Evolutionary conservation across 2,888 invertebrate genomes (phyloP), one percentile per base, ranked within the genome.

Genomic region (Seira ritae): DNA sequence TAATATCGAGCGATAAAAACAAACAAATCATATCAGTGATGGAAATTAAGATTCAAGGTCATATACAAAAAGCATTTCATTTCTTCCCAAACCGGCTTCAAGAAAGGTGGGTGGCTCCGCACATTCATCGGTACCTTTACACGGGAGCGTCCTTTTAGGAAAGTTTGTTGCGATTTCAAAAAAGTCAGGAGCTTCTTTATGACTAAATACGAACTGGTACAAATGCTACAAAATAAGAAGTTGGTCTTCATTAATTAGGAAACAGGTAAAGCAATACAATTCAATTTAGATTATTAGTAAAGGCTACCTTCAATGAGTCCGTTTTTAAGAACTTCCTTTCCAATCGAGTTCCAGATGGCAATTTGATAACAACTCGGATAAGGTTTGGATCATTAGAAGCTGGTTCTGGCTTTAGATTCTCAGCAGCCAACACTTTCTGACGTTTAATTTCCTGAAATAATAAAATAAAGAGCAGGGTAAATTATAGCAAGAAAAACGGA

Each of bases 151-250:
- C 86, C 96, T 94, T 90, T 97, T 96, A 0, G 98, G 98, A 91
- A 97, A 98, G 92, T 98, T 98, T 87, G 97, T 97, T 70, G 97
- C 96, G 87, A 98, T 97, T 92, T 98, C 97, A 91, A 98, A 98
- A 90, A 95, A 94, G 90, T 97, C 94, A 0, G 98, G 98, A 15
- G 98, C 95, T 89, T 95, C 94, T 2, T 97, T 96, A 92, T 98
- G 97, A 90, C 98, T 97, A 92, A 98, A 98, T 87, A 98, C 96
- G 92, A 96, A 98, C 91, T 97, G 95, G 92, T 97, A 97, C 85
- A 99, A 93, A 90, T 96, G 95, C 97, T 98, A 92, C 42, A 93
- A 93, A 85, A 67, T 69, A 46, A 42, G 55, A 71, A 70, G 22
- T 37, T 20, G 10, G n/a, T 55, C 10, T 46, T 22, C 20, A 50